phyloP scores from a whole-genome alignment of 2,797 vertebrate genomes.

The Betta splendens region DNA sequence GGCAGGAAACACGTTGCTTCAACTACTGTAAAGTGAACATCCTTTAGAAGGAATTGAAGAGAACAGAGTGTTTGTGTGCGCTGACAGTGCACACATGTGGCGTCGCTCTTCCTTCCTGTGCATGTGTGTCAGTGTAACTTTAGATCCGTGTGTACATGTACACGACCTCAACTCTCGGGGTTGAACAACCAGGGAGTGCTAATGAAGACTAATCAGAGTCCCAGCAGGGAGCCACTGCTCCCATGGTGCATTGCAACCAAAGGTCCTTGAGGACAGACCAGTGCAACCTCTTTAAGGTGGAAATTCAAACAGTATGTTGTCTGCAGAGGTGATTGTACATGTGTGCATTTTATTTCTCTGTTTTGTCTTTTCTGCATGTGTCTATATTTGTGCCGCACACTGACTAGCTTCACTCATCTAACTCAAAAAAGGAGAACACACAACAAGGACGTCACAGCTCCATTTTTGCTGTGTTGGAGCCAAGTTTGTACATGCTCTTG shows the following conservation, averaged over 20 bases:
- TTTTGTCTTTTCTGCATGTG: constrained; percentile 16
- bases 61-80: constrained; percentile 55
- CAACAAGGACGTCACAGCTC: too few relatives aligned
- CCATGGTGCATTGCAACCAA: constrained; percentile 31
- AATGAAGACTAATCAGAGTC: constrained; percentile 70
- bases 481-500: constrained; percentile 25
- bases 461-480: constrained; percentile 1
- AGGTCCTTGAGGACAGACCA: constrained; percentile 27
- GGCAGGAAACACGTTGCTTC: constrained; percentile 48
- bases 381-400: constrained; percentile 6
- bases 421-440: too few relatives aligned
- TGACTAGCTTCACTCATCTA: too few relatives aligned
- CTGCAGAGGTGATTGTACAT: not conserved
- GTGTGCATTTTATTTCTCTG: constrained; percentile 6
- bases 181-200: constrained; percentile 58
- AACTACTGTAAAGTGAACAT: constrained; percentile 11
- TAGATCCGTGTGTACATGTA: constrained; percentile 5
- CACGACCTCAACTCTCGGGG: constrained; percentile 37
- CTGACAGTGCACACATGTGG: not conserved
- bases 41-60: constrained; percentile 68
- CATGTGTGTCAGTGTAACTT: constrained; percentile 8
- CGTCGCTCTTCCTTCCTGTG: not conserved
- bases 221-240: constrained; percentile 49
- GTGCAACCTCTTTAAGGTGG: constrained; percentile 12
- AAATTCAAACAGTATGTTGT: constrained; percentile 6